A percentile compares a stretch with the other conserved stretches of the same genome.
Conservation (phyloP, 2,888 invertebrate species). For the Drosophila anomelani region DNA sequence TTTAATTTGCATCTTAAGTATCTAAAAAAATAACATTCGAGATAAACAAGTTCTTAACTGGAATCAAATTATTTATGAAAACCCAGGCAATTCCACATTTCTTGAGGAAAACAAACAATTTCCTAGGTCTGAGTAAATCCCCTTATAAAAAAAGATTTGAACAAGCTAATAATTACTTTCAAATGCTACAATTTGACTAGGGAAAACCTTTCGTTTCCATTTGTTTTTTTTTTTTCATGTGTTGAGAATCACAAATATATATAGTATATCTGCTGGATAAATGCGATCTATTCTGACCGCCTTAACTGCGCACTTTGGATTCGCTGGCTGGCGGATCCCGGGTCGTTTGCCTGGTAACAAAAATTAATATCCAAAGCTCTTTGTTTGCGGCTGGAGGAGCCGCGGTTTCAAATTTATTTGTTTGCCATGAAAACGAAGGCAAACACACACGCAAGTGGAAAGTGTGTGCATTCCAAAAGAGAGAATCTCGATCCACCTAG, state of each 20-base stretch:
- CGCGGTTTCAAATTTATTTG: constrained; percentile 44
- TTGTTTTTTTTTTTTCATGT: not conserved
- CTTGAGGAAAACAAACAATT: not conserved
- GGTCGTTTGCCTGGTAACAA: constrained; percentile 35
- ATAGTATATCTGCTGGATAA: constrained; percentile 23
- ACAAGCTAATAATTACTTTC: not conserved
- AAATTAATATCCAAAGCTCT: constrained; percentile 40
- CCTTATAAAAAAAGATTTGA: not conserved
- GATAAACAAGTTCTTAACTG: not conserved
- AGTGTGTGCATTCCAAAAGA: constrained; percentile 32
- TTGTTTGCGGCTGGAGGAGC: constrained; percentile 42
- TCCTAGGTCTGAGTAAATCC: not conserved
- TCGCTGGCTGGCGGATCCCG: constrained; percentile 15
- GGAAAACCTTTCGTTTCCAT: constrained; percentile 1
- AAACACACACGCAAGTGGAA: constrained; percentile 39
- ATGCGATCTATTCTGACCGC: constrained; percentile 31
- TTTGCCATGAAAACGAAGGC: constrained; percentile 47
- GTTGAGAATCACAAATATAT: not conserved
- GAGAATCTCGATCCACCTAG: not conserved
- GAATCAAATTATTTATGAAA: not conserved
- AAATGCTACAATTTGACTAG: not conserved
- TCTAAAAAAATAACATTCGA: not conserved
- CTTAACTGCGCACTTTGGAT: constrained; percentile 47
- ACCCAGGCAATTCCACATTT: not conserved
- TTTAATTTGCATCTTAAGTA: not conserved